Evolutionary conservation across 64 coral and sea anemone species (phyloP).

Genomic region (Orbicella faveolata): DNA sequence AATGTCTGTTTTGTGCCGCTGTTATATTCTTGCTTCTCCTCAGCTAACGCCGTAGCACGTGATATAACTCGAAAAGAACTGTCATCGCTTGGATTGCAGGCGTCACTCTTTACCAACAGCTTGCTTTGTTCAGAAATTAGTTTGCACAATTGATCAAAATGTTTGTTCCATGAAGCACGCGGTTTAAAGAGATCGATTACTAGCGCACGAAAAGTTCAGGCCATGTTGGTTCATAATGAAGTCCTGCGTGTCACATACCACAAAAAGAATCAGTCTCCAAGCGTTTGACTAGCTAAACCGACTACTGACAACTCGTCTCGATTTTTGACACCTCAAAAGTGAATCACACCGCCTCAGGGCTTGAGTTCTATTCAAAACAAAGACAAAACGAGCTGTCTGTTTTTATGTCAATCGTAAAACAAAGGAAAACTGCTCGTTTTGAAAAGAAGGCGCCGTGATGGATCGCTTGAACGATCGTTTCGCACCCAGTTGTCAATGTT

Average conservation of each 20-base stretch:
- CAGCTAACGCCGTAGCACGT: neutral
- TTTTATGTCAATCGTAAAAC: neutral
- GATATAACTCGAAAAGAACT: neutral
- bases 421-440: neutral
- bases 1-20: neutral
- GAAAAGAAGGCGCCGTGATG: neutral
- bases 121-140: neutral
- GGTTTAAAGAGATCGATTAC: neutral
- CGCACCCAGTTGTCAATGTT: neutral
- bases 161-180: neutral
- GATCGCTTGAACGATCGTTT: neutral
- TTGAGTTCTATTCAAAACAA: neutral
- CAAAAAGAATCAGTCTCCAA: neutral
- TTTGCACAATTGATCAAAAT: neutral
- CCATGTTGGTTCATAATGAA: neutral
- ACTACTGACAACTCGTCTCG: neutral
- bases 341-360: neutral
- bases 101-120: neutral
- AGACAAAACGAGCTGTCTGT: neutral
- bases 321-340: neutral
- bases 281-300: neutral
- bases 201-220: neutral
- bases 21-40: neutral
- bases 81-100: neutral
- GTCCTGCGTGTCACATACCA: neutral